A percentile compares a stretch with the other conserved stretches of the same genome.
phyloP scores from a whole-genome alignment of 2,113 vertebrate genomes.

The Rhinoderma darwinii region DNA sequence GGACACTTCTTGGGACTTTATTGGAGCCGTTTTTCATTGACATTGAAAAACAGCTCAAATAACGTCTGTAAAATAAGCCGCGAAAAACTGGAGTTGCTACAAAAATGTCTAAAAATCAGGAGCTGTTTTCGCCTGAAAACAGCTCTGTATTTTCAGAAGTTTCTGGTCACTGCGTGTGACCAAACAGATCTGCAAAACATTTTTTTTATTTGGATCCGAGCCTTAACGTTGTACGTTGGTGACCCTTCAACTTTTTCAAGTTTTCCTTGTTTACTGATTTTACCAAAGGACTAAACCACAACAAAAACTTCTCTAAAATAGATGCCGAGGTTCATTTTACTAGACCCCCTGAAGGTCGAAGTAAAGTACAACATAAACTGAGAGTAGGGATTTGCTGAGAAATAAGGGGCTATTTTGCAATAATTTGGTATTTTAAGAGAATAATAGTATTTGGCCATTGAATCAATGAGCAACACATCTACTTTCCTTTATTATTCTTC shows the following conservation, averaged over 20 bases:
- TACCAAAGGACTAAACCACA: neutral
- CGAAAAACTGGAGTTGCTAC: too few relatives aligned
- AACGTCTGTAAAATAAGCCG: too few relatives aligned
- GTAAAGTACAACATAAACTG: neutral
- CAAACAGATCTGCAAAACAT: neutral
- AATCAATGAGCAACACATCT: neutral
- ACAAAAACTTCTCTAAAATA: neutral
- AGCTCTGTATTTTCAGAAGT: too few relatives aligned
- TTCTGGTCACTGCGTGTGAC: too few relatives aligned
- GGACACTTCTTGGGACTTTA: too few relatives aligned
- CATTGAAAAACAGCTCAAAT: too few relatives aligned
- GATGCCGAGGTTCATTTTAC: neutral
- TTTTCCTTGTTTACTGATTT: neutral
- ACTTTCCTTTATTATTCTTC: constrained; percentile 2
- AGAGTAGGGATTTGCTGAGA: neutral
- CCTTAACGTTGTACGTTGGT: neutral
- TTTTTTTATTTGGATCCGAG: neutral
- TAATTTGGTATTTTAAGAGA: neutral
- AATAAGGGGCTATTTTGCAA: neutral
- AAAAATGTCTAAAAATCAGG: too few relatives aligned
- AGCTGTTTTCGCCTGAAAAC: too few relatives aligned
- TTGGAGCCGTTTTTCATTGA: too few relatives aligned
- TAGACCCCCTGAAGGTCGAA: neutral
- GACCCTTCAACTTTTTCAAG: neutral
- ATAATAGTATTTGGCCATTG: constrained; percentile 26